phyloP scores from a whole-genome alignment of 2,113 vertebrate genomes.

The human region GRCh38 chr13:57275501-57276000 shows the following conservation, averaged over 20 bases:
- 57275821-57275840: background rate
- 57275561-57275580: slow-evolving; percentile 4
- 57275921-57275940: background rate
- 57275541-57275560: background rate
- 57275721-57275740: slow-evolving; percentile 66
- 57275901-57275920: background rate
- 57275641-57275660: slow-evolving; percentile 42
- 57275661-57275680: slow-evolving; percentile 58
- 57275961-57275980: background rate
- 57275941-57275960: background rate
- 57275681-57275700: slow-evolving; percentile 45
- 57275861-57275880: background rate
- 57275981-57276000: background rate
- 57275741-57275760: slow-evolving; percentile 45
- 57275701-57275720: slow-evolving; percentile 60
- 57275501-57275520: background rate
- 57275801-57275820: background rate
- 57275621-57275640: slow-evolving; percentile 51
- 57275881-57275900: background rate
- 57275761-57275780: background rate
- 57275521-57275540: background rate
- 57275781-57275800: slow-evolving; percentile 30
- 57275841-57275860: background rate
- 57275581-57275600: slow-evolving; percentile 35
- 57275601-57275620: slow-evolving; percentile 52